Conservation (phyloP, 2,113 vertebrate genomes). For the Cromileptes altivelis region DNA sequence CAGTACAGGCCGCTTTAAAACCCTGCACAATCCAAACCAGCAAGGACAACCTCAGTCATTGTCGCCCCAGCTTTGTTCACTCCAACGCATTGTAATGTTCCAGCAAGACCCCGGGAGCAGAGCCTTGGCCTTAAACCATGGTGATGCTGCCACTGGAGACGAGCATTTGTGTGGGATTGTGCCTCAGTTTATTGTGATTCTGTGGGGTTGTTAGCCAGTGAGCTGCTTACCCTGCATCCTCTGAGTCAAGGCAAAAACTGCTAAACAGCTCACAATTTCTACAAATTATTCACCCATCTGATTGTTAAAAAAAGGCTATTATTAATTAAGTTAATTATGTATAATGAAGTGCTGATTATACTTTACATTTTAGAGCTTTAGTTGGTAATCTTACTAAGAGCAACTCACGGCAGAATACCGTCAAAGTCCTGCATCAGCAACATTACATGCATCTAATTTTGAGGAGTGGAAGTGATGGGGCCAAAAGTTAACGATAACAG, state of each 20-base stretch:
- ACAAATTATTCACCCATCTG: constrained; percentile 49
- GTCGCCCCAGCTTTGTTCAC: constrained; percentile 45
- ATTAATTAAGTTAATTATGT: constrained; percentile 56
- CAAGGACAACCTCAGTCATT: constrained; percentile 36
- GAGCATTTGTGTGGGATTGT: constrained; percentile 59
- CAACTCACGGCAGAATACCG: constrained; percentile 18
- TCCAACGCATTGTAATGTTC: constrained; percentile 41
- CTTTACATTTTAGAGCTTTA: constrained; percentile 49
- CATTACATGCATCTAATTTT: constrained; percentile 42
- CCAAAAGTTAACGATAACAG: constrained; percentile 7
- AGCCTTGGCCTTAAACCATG: constrained; percentile 60
- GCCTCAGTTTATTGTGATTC: constrained; percentile 60
- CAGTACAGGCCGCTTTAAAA: constrained; percentile 14
- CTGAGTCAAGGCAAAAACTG: constrained; percentile 40
- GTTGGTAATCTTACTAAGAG: constrained; percentile 40
- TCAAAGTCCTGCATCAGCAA: constrained; percentile 42
- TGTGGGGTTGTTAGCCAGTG: constrained; percentile 43
- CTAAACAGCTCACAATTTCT: constrained; percentile 32
- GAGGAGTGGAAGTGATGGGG: neutral
- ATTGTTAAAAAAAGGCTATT: constrained; percentile 41
- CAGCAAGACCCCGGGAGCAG: constrained; percentile 46
- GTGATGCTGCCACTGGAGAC: constrained; percentile 58
- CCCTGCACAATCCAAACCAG: constrained; percentile 24
- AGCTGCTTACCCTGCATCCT: constrained; percentile 57
- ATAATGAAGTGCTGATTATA: constrained; percentile 56